Percentiles rank a stretch among this genome's conserved stretches.
Conservation (phyloP, 2,888 invertebrate genomes). For the Escarpia spicata region DNA sequence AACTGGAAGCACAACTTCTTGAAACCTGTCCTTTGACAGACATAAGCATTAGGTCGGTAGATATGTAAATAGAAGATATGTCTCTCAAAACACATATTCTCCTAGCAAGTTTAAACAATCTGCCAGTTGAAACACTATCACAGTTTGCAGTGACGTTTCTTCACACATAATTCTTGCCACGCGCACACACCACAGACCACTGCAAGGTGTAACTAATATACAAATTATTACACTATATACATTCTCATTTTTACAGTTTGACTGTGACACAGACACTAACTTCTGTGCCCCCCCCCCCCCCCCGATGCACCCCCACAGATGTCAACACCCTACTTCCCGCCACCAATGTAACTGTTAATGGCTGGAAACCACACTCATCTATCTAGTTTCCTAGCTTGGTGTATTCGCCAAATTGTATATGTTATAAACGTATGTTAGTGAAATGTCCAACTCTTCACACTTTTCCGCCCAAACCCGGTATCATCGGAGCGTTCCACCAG, state of each 20-base stretch:
- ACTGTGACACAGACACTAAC: background rate
- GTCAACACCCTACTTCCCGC: background rate
- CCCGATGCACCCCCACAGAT: background rate
- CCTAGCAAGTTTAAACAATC: background rate
- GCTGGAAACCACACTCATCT: background rate
- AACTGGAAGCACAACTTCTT: background rate
- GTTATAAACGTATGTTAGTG: background rate
- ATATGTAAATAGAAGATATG: conserved; percentile 12
- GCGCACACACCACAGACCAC: background rate
- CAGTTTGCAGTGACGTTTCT: background rate
- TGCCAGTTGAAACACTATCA: background rate
- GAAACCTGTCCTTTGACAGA: background rate
- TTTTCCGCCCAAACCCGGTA: background rate
- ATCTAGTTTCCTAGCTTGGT: background rate
- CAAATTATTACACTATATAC: background rate
- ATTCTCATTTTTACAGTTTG: background rate
- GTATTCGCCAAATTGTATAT: background rate
- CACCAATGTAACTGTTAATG: background rate
- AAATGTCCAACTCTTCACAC: background rate
- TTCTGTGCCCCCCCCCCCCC: too few species aligned
- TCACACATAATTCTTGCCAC: background rate
- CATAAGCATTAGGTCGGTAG: background rate
- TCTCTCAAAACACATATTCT: background rate
- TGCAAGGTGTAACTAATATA: background rate
- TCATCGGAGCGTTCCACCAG: background rate